Percentiles rank a stretch among this genome's conserved stretches.
Conservation (phyloP, 2,113 vertebrate species). For the Gorilla gorilla region DNA sequence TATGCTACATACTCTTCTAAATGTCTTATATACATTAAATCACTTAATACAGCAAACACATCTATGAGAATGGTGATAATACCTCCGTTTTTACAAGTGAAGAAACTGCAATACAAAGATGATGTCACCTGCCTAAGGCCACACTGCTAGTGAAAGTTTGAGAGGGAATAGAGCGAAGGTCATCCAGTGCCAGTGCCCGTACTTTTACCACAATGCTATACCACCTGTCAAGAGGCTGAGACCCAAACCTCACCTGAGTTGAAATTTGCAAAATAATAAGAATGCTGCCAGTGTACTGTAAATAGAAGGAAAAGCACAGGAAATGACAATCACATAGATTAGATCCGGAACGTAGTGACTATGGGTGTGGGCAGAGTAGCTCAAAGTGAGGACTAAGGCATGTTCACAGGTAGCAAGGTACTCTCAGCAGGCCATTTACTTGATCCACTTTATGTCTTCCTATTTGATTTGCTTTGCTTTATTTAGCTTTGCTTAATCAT, state of each 20-base stretch:
- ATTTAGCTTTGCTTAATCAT: background rate
- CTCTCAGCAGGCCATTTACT: accelerated
- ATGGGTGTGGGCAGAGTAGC: background rate
- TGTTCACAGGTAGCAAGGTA: background rate
- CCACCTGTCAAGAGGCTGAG: background rate
- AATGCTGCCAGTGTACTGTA: background rate
- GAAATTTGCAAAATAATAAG: background rate
- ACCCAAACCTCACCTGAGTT: background rate
- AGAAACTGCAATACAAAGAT: background rate
- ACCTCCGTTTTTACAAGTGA: background rate
- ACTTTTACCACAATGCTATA: background rate
- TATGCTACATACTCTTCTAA: background rate
- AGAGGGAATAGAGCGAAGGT: background rate
- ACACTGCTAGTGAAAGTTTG: background rate
- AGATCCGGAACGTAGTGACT: background rate
- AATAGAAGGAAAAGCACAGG: background rate
- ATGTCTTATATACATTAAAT: background rate
- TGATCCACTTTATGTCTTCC: background rate
- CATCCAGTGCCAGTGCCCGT: background rate
- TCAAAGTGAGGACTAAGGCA: background rate
- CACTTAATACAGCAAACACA: background rate
- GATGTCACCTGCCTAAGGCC: background rate
- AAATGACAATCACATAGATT: background rate
- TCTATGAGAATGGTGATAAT: background rate
- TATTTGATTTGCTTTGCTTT: background rate